These are phyloP conservation scores for Tor tambroides DNA, from an alignment of 2,113 vertebrate species.

Conservation along the genomic window DNA sequence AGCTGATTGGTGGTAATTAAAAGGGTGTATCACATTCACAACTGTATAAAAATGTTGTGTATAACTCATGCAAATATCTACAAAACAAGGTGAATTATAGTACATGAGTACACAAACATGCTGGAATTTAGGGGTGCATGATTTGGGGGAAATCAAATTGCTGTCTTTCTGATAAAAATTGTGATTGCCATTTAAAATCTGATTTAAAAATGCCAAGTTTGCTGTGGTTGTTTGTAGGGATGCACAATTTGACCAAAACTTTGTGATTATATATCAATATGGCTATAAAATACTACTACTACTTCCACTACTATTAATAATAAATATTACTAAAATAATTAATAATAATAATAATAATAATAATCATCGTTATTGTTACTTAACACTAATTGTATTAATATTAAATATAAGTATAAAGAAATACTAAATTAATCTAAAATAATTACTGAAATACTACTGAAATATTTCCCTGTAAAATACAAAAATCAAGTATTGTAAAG, in stretches of 20 bases:
- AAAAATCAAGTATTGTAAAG: neutral
- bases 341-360: neutral
- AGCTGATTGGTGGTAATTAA: neutral
- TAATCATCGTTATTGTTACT: neutral
- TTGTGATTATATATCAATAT: neutral
- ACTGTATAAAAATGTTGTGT: neutral
- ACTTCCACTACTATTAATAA: neutral
- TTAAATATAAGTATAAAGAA: neutral
- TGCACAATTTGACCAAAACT: neutral
- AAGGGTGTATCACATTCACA: neutral
- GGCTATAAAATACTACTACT: neutral
- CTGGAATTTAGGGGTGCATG: neutral
- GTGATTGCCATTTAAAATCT: neutral
- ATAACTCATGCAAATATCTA: neutral
- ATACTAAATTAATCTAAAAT: neutral
- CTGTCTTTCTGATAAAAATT: neutral
- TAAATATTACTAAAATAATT: neutral
- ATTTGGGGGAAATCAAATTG: neutral
- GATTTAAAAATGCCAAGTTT: neutral
- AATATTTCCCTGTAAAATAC: neutral
- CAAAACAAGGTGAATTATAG: neutral
- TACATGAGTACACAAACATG: neutral
- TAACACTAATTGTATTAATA: neutral
- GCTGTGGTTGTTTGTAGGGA: neutral
- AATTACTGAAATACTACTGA: neutral